Base-by-base conservation (phyloP, 2,888 invertebrate species). In the Erebia aethiops region DNA sequence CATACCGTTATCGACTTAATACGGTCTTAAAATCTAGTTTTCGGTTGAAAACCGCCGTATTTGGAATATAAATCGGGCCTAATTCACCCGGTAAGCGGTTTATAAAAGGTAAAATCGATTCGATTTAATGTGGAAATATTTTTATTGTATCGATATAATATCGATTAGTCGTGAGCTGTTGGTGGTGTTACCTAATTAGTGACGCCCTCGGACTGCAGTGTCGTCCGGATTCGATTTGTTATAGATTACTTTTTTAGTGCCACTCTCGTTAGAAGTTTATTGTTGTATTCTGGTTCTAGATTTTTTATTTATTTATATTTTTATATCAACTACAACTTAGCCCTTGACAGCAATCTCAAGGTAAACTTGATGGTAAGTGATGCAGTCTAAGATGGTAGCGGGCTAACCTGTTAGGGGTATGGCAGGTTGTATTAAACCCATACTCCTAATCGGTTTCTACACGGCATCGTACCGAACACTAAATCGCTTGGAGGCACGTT, bases 1-100 rank as follows among this genome's bases (percentile, higher is more conserved):
- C 76, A 74, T 57, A 66, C 68, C 69, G 67, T 77, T 76, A 77
- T 76, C 77, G 73, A 63, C 70, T 56, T 73, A 60, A 71, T 66
- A 71, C 72, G 70, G 66, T 65, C 60, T 74, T 72, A 76, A 72
- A 77, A 74, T 75, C 77, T 76, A 74, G 73, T 76, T 75, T 73
- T 69, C 72, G 71, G 70, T 76, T 69, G 67, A 67, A 64, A 70
- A 70, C 57, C 60, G 71, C 61, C 71, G 72, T 63, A 61, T 76
- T 74, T 65, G 14, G 78, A 76, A 78, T 79, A 78, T 74, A 79
- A 80, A 79, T 76, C 68, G 77, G 43, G 41, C 35, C 72, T 76
- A 76, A 77, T 77, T 70, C 67, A 69, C 67, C 52, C 64, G 54
- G 66, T 77, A 76, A 78, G 72, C 75, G 73, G 74, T 71, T 76